phyloP scores from a whole-genome alignment of 2,797 vertebrate species.

The Cuculus canorus region DNA sequence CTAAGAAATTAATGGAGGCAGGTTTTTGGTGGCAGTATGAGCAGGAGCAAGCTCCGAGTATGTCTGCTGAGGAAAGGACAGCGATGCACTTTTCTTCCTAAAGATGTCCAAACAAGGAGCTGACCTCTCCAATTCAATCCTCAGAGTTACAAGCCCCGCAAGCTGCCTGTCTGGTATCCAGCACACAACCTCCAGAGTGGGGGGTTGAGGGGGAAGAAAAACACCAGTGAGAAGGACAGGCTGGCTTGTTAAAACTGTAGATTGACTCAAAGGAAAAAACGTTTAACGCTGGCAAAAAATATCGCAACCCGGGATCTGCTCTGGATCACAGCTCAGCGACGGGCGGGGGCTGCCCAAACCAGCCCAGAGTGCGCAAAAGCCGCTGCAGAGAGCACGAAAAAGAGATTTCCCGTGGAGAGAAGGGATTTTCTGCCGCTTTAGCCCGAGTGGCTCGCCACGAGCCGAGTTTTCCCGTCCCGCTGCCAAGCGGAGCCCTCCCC shows the following conservation, averaged over 20 bases:
- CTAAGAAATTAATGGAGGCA: not conserved
- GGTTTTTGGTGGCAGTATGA: not conserved
- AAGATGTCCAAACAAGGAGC: slow-evolving; percentile 60
- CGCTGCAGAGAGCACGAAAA: too few relatives aligned
- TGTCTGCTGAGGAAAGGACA: not conserved
- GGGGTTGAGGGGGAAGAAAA: not conserved
- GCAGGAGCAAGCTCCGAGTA: not conserved
- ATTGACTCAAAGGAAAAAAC: not conserved
- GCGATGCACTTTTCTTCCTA: not conserved
- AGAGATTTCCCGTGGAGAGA: too few relatives aligned
- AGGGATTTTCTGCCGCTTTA: too few relatives aligned
- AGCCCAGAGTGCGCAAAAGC: too few relatives aligned
- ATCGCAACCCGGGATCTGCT: not conserved
- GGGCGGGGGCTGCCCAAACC: not conserved
- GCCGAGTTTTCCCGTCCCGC: too few relatives aligned
- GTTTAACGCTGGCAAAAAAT: not conserved
- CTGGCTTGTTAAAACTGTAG: not conserved
- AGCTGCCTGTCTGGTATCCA: not conserved
- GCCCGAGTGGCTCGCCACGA: too few relatives aligned
- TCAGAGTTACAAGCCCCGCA: not conserved
- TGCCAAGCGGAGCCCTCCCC: too few relatives aligned
- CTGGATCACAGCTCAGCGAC: not conserved
- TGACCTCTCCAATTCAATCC: not conserved
- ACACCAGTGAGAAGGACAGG: not conserved
- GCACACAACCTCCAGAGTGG: fast-evolving